Base-by-base conservation (phyloP, 2,888 invertebrate species). In the Acrobasis repandana region DNA sequence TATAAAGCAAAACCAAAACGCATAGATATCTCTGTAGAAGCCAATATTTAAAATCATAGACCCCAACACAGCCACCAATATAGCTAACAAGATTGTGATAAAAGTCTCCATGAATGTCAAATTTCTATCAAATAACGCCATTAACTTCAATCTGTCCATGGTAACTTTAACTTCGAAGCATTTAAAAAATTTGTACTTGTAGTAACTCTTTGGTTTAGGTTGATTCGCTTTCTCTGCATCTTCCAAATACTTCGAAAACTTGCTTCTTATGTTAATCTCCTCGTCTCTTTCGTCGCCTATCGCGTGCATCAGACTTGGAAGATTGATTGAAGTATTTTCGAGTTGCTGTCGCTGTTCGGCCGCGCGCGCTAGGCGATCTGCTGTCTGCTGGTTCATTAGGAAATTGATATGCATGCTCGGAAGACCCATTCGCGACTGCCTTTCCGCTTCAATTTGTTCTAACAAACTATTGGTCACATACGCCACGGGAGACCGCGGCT, bases 1-100 rank as follows among this genome's bases (percentile, higher is more conserved):
- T n/a, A 99, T 97, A 73, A 98, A 97, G 89, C 99, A 99, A 86
- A 99, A 98, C 79, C 98, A 93, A 83, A 99, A 97, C 15, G 98
- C 97, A 75, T 96, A 96, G 60, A 99, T 94, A 83, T 99, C 99
- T 73, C 95, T 95, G 89, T 98, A 99, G 83, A 98, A 96, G 56
- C 96, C 96, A 52, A 95, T 93, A 77, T 96, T 96, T 9, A 99
- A 92, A 36, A 98, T 94, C 65, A 95, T 92, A 0, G 97, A 96
- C 1, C 98, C 98, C 58, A 99, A 91, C 56, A 96, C 94, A 2
- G 98, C 96, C 1, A 99, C 98, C 68, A 95, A 83, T 38, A 97
- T 94, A 1, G 98, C 98, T 65, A 99, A 90, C 34, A 97, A 75
- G 60, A 98, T 95, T 15, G 98, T 96, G 58, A 97, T 85, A 43